phyloP scores from a whole-genome alignment of 2,888 invertebrate species.

The Carterocephalus palaemon region DNA sequence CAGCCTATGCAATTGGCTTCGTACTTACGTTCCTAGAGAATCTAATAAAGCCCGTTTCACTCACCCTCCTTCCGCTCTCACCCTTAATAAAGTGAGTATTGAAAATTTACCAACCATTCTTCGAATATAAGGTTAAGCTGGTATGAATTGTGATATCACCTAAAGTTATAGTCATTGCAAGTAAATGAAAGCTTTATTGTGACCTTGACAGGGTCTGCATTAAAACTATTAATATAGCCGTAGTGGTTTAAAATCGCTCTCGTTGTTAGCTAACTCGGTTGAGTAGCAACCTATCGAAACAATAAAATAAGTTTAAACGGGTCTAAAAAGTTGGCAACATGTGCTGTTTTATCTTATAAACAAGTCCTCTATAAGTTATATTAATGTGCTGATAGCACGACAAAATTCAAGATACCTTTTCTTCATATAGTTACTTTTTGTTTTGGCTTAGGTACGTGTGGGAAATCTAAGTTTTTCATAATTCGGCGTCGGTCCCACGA shows the following conservation, averaged over 20 bases:
- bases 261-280: slow-evolving; percentile 43
- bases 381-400: too few relatives aligned
- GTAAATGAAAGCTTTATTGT: slow-evolving; percentile 36
- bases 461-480: too few relatives aligned
- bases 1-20: slow-evolving; percentile 55
- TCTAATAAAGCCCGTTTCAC: slow-evolving; percentile 74
- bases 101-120: slow-evolving; percentile 80
- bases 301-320: slow-evolving; percentile 57
- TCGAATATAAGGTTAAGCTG: slow-evolving; percentile 72
- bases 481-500: too few relatives aligned
- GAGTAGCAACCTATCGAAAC: slow-evolving; percentile 45
- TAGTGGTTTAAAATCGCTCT: slow-evolving; percentile 44
- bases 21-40: slow-evolving; percentile 69
- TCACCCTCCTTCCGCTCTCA: slow-evolving; percentile 64
- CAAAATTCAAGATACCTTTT: too few relatives aligned
- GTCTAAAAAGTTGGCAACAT: slow-evolving; percentile 53
- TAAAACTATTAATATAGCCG: slow-evolving; percentile 32
- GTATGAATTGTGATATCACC: slow-evolving; percentile 57
- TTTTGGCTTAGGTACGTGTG: too few relatives aligned
- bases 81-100: slow-evolving; percentile 79
- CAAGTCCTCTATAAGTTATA: too few relatives aligned
- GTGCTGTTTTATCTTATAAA: background rate
- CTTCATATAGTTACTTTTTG: too few relatives aligned
- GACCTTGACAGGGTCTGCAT: background rate
- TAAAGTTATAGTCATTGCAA: slow-evolving; percentile 35